Conservation (phyloP, 2,888 invertebrate species). For the Stenodera caucasica region DNA sequence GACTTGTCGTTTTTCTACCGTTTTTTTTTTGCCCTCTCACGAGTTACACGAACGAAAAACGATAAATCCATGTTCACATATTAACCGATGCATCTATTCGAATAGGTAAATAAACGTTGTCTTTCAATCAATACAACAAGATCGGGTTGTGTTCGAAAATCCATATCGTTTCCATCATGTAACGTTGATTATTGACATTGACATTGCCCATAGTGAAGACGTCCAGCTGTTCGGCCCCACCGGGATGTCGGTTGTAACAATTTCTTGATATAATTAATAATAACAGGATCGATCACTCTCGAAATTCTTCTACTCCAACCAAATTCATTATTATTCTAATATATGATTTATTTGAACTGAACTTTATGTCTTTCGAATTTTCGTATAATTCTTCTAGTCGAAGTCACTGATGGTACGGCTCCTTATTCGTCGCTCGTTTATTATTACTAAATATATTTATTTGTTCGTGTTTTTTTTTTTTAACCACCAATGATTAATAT, state of each 20-base stretch:
- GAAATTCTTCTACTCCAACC: slow-evolving; percentile 14
- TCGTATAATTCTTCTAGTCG: slow-evolving; percentile 1
- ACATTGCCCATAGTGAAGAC: slow-evolving; percentile 23
- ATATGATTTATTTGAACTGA: slow-evolving; percentile 13
- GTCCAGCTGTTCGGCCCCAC: slow-evolving; percentile 18
- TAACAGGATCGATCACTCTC: slow-evolving; percentile 18
- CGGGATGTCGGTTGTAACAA: slow-evolving; percentile 14
- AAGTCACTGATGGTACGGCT: not conserved
- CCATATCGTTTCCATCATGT: slow-evolving; percentile 21
- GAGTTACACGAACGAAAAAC: no score
- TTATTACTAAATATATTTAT: not conserved
- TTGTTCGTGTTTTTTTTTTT: not conserved
- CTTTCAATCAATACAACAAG: slow-evolving; percentile 1
- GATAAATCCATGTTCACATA: no score
- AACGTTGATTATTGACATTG: slow-evolving; percentile 24
- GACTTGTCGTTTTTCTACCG: no score
- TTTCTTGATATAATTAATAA: slow-evolving; percentile 28
- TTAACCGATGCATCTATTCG: not conserved
- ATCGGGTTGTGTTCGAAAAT: slow-evolving; percentile 1
- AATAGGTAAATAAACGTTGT: slow-evolving; percentile 1
- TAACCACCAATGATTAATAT: slow-evolving; percentile 20
- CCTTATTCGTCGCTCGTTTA: not conserved
- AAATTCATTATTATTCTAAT: slow-evolving; percentile 17
- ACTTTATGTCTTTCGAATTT: slow-evolving; percentile 21
- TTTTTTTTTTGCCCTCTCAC: no score